A percentile compares a stretch with the other conserved stretches of the same genome.
Conservation (phyloP, 1,140 invertebrate species). For the Brachionus rubens region DNA sequence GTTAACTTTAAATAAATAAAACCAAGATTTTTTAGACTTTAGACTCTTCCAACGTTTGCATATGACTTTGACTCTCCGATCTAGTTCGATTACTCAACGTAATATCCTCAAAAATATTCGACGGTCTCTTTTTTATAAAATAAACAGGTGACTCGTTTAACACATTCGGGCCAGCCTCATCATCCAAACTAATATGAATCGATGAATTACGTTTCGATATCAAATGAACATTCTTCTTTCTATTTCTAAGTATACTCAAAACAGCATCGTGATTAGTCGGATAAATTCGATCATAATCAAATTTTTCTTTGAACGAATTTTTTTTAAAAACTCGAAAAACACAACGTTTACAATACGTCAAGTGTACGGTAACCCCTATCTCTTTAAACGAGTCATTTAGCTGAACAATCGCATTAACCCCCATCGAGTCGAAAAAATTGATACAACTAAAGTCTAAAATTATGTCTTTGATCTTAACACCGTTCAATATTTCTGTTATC, state of each 20-base stretch:
- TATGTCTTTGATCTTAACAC: neutral
- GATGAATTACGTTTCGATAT: neutral
- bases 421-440: neutral
- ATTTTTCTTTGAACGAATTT: neutral
- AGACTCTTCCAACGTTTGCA: no score
- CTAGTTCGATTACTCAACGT: neutral
- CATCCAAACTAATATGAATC: neutral
- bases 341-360: neutral
- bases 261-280: neutral
- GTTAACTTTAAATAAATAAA: no score
- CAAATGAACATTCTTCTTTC: neutral
- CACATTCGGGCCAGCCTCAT: neutral
- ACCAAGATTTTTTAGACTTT: no score
- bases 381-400: neutral
- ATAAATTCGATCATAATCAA: neutral
- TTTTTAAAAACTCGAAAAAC: neutral
- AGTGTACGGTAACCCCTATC: neutral
- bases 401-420: neutral
- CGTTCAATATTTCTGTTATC: neutral
- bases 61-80: no score
- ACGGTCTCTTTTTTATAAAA: neutral
- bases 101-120: neutral
- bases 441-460: slow-evolving; percentile 26
- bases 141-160: neutral
- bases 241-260: neutral